These are phyloP conservation scores for Corapipo altera DNA, from an alignment of 2,113 vertebrate genomes.

Conservation along the genomic window DNA sequence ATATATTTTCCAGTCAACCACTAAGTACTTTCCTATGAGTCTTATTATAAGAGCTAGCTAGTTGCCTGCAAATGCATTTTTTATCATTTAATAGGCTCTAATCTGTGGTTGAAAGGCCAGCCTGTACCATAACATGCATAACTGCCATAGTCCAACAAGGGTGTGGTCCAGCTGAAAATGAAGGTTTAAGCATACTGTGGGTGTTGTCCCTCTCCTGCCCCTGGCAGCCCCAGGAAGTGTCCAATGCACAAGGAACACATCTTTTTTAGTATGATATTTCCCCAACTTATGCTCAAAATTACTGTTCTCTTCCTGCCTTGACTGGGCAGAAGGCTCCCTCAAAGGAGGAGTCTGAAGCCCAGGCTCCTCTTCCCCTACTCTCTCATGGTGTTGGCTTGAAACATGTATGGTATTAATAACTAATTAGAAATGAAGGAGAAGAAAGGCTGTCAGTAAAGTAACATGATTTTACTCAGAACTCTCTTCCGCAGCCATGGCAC, in stretches of 20 bases:
- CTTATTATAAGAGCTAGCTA: background rate
- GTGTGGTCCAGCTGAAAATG: background rate
- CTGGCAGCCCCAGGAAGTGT: background rate
- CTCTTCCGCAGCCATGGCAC: fast-evolving
- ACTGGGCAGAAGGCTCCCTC: fast-evolving
- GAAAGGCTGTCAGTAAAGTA: background rate
- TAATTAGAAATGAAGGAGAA: background rate
- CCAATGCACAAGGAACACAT: background rate
- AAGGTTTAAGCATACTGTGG: background rate
- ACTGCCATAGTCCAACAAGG: background rate
- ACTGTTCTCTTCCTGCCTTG: background rate
- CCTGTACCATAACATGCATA: background rate
- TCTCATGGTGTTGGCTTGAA: background rate
- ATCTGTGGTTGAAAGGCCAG: background rate
- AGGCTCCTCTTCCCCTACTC: background rate
- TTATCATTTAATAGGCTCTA: background rate
- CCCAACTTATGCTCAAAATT: background rate
- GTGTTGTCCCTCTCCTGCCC: too few species aligned
- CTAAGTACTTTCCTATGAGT: background rate
- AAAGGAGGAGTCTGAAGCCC: background rate
- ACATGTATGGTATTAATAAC: background rate
- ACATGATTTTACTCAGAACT: background rate
- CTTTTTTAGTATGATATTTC: background rate
- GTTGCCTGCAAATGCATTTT: background rate
- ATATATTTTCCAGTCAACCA: background rate